phyloP scores from a whole-genome alignment of 2,113 vertebrate species.

The Mungos mungo region DNA sequence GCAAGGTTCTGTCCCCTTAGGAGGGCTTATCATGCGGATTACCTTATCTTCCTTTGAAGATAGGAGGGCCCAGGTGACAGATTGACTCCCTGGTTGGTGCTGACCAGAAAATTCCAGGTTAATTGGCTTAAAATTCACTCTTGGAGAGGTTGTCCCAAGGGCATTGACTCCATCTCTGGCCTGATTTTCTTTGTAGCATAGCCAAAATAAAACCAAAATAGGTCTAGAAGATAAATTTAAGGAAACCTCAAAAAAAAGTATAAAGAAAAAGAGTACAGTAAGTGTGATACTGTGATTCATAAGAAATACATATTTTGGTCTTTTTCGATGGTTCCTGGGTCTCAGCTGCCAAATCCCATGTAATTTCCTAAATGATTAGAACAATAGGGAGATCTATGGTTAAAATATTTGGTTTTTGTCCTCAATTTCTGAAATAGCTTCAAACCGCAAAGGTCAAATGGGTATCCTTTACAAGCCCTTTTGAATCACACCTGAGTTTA shows the following conservation, averaged over 20 bases:
- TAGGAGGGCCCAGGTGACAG: not conserved
- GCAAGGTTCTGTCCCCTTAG: not conserved
- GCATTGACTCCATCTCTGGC: not conserved
- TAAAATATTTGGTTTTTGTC: not conserved
- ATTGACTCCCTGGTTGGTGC: not conserved
- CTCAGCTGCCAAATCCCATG: not conserved
- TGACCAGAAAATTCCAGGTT: not conserved
- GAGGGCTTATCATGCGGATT: not conserved
- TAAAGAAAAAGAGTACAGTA: not conserved
- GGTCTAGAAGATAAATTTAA: not conserved
- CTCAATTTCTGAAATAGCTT: not conserved
- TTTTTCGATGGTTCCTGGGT: not conserved
- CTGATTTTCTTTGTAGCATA: not conserved
- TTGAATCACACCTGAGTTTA: not conserved
- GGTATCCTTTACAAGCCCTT: not conserved
- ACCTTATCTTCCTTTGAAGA: not conserved
- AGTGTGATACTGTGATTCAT: not conserved
- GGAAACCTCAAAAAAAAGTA: not conserved
- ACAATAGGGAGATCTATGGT: not conserved
- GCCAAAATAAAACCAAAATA: not conserved
- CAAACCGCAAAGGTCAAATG: not conserved
- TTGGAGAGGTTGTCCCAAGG: not conserved
- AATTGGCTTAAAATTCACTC: not conserved
- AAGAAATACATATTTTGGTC: not conserved
- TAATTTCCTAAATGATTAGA: not conserved